A percentile compares a stretch with the other conserved stretches of the same genome.
Conservation (phyloP, 2,113 vertebrate species). For the Phycodurus eques region DNA sequence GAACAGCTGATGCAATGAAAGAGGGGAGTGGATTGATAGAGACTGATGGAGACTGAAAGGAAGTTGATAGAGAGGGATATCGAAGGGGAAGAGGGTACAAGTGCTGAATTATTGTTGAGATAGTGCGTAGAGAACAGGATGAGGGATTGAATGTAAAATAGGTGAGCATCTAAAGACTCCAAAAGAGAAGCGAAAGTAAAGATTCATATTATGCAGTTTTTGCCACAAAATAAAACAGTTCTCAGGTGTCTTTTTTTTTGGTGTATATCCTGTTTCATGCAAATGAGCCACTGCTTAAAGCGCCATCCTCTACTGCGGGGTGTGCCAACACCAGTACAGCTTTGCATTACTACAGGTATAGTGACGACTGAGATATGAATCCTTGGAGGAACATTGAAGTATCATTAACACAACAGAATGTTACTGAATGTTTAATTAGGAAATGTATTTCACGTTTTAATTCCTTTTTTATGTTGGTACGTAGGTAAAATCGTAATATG, state of each 20-base stretch:
- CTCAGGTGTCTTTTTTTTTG: background rate
- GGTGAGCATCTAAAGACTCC: background rate
- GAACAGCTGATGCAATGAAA: constrained; percentile 35
- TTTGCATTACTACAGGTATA: background rate
- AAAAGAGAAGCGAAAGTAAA: background rate
- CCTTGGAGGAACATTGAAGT: background rate
- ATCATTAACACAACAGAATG: background rate
- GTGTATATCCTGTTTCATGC: background rate
- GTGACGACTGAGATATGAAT: background rate
- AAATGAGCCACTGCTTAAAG: background rate
- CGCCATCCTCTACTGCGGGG: background rate
- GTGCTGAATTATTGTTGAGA: constrained; percentile 9
- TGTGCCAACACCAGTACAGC: background rate
- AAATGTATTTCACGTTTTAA: background rate
- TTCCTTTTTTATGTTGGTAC: background rate
- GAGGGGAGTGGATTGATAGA: constrained; percentile 2
- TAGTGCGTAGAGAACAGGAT: background rate
- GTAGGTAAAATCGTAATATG: background rate
- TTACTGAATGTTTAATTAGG: background rate
- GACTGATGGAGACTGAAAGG: constrained; percentile 23
- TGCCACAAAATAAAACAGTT: background rate
- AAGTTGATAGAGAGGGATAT: constrained; percentile 12
- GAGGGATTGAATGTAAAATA: constrained; percentile 1
- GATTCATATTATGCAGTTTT: background rate
- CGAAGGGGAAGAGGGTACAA: background rate